Evolutionary conservation across 1,140 invertebrate species (phyloP).

Genomic region (Zaprionus inermis): DNA sequence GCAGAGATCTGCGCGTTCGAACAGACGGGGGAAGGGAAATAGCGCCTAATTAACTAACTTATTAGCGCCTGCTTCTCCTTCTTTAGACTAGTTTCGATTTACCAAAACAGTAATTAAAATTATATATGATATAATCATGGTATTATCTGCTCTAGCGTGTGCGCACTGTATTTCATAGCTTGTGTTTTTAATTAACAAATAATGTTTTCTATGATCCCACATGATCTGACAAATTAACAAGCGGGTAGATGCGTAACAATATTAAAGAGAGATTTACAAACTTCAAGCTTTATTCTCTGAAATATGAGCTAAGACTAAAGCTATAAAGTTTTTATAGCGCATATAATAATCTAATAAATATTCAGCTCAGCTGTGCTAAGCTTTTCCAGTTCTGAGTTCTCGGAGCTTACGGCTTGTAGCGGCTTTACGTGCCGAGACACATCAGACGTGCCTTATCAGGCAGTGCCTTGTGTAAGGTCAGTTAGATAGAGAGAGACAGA

Average conservation of each 20-base stretch:
- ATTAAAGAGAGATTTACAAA: neutral
- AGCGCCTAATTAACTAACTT: no score
- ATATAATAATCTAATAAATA: neutral
- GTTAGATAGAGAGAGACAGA: neutral
- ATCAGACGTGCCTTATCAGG: neutral
- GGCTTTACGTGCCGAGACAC: neutral
- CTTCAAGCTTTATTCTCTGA: no score
- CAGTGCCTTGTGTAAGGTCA: neutral
- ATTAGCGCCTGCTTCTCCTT: no score
- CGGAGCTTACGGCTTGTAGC: neutral
- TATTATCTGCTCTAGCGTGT: neutral
- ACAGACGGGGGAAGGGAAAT: no score
- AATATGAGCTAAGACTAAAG: neutral
- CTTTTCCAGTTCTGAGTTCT: neutral
- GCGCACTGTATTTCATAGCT: constrained; percentile 2
- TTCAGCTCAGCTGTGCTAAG: neutral
- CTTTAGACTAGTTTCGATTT: no score
- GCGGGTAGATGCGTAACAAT: neutral
- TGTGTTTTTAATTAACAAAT: constrained; percentile 9
- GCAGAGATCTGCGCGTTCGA: no score
- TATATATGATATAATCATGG: no score
- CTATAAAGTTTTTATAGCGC: neutral
- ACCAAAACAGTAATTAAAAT: no score
- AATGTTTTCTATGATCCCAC: neutral
- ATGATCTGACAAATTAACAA: neutral